These are phyloP conservation scores for Chunga burmeisteri DNA, from an alignment of 2,113 vertebrate species.

Conservation along the genomic window DNA sequence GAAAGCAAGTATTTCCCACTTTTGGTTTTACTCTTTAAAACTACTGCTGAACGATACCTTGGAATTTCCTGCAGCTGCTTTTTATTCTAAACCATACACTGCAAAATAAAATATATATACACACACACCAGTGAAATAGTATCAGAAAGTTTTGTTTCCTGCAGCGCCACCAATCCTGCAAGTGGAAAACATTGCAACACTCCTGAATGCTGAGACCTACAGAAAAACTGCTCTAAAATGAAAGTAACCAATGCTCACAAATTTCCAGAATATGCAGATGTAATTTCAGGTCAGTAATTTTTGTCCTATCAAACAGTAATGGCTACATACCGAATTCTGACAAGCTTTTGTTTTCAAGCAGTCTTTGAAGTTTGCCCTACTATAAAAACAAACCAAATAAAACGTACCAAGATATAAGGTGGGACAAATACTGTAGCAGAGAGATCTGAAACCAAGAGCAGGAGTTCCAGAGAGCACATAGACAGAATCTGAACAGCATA, in stretches of 20 bases:
- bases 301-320: neutral
- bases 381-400: neutral
- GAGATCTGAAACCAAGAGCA: neutral
- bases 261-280: neutral
- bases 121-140: neutral
- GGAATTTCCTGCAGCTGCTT: neutral
- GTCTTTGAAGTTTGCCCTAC: neutral
- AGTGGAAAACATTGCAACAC: conserved; percentile 15
- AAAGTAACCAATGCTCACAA: neutral
- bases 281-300: neutral
- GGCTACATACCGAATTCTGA: neutral
- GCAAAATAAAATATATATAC: neutral
- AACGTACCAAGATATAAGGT: neutral
- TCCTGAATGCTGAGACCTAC: neutral
- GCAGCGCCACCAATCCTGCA: neutral
- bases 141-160: neutral
- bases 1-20: neutral
- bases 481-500: neutral
- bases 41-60: neutral
- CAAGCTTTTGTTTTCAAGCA: neutral
- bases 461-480: neutral
- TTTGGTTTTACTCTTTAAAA: neutral
- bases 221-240: neutral
- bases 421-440: neutral
- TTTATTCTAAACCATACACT: neutral